These are phyloP conservation scores for Ictidomys tridecemlineatus DNA, from an alignment of 2,113 vertebrate genomes.

Conservation along the genomic window DNA sequence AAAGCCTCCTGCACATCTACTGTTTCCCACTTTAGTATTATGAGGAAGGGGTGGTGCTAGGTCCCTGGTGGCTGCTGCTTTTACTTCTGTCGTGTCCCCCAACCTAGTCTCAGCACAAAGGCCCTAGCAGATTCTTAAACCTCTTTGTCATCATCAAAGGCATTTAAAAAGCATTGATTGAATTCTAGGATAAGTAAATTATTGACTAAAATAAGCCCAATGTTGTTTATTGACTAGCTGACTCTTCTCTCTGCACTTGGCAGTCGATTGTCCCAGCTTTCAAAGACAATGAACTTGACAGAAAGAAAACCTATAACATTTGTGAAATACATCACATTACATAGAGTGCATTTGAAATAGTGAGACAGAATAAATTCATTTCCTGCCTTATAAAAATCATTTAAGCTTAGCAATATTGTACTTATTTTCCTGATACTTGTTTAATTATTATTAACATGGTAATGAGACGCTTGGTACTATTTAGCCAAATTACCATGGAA, in stretches of 20 bases:
- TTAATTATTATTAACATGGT: slow-evolving; percentile 34
- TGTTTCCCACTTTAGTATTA: background rate
- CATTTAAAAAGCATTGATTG: slow-evolving; percentile 58
- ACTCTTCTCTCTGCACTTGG: slow-evolving; percentile 44
- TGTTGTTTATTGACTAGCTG: background rate
- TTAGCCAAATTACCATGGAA: slow-evolving; percentile 13
- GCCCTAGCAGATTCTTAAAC: slow-evolving; percentile 13
- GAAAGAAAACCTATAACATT: slow-evolving; percentile 21
- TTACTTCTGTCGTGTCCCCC: background rate
- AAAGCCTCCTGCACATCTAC: background rate
- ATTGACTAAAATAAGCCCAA: slow-evolving; percentile 50
- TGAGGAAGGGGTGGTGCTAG: background rate
- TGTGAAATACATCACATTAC: slow-evolving; percentile 5
- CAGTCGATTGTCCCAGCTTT: slow-evolving; percentile 9
- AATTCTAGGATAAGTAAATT: slow-evolving; percentile 47
- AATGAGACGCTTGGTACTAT: slow-evolving; percentile 8
- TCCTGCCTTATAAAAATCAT: slow-evolving; percentile 42
- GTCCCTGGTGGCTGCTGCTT: background rate
- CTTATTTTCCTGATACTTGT: slow-evolving; percentile 39
- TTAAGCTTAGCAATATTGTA: slow-evolving; percentile 5
- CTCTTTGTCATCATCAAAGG: slow-evolving; percentile 52
- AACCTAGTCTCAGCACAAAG: background rate
- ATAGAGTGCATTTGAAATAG: background rate
- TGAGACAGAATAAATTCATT: slow-evolving; percentile 23
- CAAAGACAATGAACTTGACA: slow-evolving; percentile 59